Evolutionary conservation across 35 echinoderm and acorn worm genomes (phyloP), one percentile per base, ranked within the genome.

Genomic region (Anneissia japonica): DNA sequence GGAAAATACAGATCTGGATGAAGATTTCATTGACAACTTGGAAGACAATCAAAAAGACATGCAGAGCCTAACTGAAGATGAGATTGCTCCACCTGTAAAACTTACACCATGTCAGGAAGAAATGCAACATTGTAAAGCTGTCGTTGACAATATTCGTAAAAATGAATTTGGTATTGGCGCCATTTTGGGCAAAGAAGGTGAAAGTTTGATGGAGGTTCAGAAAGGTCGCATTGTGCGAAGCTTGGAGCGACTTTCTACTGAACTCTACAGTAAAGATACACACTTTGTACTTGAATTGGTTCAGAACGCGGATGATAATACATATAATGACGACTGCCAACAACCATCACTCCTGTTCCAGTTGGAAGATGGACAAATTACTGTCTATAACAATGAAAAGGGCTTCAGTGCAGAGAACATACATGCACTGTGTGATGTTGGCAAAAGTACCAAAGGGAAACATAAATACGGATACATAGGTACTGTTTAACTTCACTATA

Each of bases 401-500:
- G 88, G 88, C 23, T 90, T 90, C 30, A 77, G 81, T 10, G 82
- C 77, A 7, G 73, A 46, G 33, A 76, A 90, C 40, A 84, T 90
- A 37, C 81, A 82, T 1, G 88, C 88, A 31, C 32, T 90, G 73
- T 90, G 88, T 84, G 88, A 90, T 90, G 88, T 90, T 23, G 88
- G 88, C 23, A 90, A 79, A 36, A 90, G 88, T 46, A 90, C 88
- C 35, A 90, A 90, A 72, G 88, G 88, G 45, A 90, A 90, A 64
- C 88, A 90, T 37, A 90, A 90, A 36, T 46, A 83, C 34, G 88
- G 88, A 46, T 90, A 90, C 74, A 90, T 90, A 32, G 88, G 88
- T 90, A 88, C n/a, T n/a, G n/a, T n/a, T n/a, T n/a, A n/a, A n/a
- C n/a, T n/a, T n/a, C n/a, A n/a, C n/a, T n/a, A n/a, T n/a, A n/a